These are phyloP conservation scores for Xestoiulus laeticollis DNA, from an alignment of 2,888 invertebrate species.

Conservation along the genomic window DNA sequence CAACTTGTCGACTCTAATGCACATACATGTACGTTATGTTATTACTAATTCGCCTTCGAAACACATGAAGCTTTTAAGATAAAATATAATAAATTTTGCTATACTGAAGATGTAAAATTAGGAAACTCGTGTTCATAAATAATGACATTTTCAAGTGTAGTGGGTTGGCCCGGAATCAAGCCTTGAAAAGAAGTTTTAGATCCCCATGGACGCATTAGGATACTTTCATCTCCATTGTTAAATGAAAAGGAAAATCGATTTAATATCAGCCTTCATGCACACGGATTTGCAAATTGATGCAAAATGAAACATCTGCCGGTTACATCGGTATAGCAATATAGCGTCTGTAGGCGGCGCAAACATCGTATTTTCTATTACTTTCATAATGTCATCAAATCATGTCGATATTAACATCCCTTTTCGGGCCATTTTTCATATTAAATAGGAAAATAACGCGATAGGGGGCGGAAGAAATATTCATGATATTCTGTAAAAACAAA, in stretches of 20 bases:
- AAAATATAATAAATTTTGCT: not conserved
- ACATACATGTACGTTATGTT: not conserved
- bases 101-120: not conserved
- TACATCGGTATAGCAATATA: not conserved
- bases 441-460: too few relatives aligned
- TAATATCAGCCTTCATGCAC: constrained; percentile 16
- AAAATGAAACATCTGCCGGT: not conserved
- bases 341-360: not conserved
- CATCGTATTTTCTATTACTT: not conserved
- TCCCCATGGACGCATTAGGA: not conserved
- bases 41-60: not conserved
- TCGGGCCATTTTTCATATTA: too few relatives aligned
- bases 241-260: constrained; percentile 37
- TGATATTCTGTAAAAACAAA: too few relatives aligned
- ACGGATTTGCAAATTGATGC: constrained; percentile 22
- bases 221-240: constrained; percentile 15
- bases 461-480: too few relatives aligned
- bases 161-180: not conserved
- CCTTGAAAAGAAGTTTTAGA: not conserved
- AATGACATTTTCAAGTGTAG: not conserved
- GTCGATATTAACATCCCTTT: too few relatives aligned
- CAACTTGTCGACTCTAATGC: not conserved
- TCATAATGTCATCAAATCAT: not conserved
- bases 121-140: constrained; percentile 6
- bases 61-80: not conserved